These are phyloP conservation scores for Plecotus auritus DNA, from an alignment of 2,113 vertebrate species.

Conservation along the genomic window DNA sequence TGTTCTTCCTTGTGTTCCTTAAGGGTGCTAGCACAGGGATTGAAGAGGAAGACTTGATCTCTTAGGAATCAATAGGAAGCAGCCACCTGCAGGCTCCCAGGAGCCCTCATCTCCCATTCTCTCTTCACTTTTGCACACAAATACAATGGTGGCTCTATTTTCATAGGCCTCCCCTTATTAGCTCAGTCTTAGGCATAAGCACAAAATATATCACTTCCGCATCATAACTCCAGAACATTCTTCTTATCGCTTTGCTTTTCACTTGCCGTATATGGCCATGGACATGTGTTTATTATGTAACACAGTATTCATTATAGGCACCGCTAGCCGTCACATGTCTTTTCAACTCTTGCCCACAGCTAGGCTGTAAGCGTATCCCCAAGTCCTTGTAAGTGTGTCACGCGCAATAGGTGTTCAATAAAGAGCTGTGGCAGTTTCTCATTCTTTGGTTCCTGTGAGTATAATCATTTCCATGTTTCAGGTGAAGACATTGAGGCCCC, in stretches of 20 bases:
- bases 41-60: background rate
- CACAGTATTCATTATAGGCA: background rate
- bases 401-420: fast-evolving
- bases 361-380: background rate
- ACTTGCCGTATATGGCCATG: background rate
- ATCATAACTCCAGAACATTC: background rate
- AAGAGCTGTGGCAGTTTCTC: background rate
- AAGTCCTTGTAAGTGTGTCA: background rate
- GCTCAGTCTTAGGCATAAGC: background rate
- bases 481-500: background rate
- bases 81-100: too few species aligned
- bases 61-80: background rate
- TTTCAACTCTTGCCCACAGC: background rate
- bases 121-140: background rate
- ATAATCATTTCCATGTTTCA: background rate
- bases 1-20: background rate
- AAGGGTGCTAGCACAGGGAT: background rate
- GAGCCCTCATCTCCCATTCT: background rate
- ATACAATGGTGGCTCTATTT: background rate
- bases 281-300: background rate
- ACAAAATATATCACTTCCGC: background rate
- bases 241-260: background rate
- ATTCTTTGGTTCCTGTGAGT: background rate
- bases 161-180: background rate
- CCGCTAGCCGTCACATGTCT: background rate